Evolutionary conservation across 2,797 vertebrate species (phyloP), one percentile per base, ranked within the genome.

Genomic region (Poeciliopsis gracilis): DNA sequence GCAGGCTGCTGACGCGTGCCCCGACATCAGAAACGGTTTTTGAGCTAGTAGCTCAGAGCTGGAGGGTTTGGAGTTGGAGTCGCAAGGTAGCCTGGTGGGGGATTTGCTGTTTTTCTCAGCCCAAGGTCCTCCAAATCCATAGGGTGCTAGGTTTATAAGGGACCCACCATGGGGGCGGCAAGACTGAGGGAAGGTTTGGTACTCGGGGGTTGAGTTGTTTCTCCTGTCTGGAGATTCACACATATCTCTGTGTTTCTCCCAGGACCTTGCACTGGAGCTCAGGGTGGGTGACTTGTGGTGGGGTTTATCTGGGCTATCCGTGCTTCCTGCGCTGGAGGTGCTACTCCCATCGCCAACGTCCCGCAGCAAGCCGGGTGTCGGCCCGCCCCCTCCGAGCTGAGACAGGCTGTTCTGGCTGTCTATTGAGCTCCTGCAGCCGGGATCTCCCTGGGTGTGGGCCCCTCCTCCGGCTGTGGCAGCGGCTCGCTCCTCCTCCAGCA

Each of bases 341-440:
- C 98, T 99, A 83, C 97, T 99, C 45, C 98, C 98, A 1, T 99
- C 98, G 0, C 98, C 98, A 0, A 97, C 96, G 2, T 99, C 98
- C 67, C 98, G 94, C 63, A 97, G 90, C 33, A 96, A 94, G 0
- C 96, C 90, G 0, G 94, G 91, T 0, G 92, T 91, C 1, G 93
- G 86, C 20, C 77, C 63, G 0, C 96, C 91, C 1, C 88, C 85
- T 1, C 84, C 85, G 41, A 89, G 53, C 81, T 97, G 97, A 89
- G 96, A 97, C 79, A 97, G 94, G 90, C 97, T 97, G 91, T 94
- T 95, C 86, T 98, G 97, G 87, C 97, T 98, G 92, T 98, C 98
- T 0, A 98, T 95, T 15, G 97, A 98, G 90, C 95, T 96, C 88
- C 98, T 96, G 86, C 97, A 96, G 82, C 97, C 96, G 0, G 93